Evolutionary conservation across 2,888 invertebrate genomes (phyloP), one percentile per base, ranked within the genome.

Genomic region (Lamproptera curius): DNA sequence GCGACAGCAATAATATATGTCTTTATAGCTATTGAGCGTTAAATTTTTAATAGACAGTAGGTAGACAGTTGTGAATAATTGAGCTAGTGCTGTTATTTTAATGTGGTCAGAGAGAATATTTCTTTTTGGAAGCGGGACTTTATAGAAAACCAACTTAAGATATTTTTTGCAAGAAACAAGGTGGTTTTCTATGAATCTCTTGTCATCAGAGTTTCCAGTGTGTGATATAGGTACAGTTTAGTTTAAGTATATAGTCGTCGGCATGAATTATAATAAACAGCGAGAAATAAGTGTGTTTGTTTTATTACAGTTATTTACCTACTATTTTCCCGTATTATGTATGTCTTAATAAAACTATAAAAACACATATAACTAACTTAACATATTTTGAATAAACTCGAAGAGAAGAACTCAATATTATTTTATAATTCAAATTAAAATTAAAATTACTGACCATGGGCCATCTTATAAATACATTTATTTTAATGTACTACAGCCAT

Each of bases 1-100:
- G 84, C 86, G 71, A 84, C 85, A 87, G 87, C 86, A 87, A 87
- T 87, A 87, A 86, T 84, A 83, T 83, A 85, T 87, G 86, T 87
- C 86, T 84, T 79, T 81, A 82, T 76, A 82, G 85, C 85, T 85
- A 86, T 80, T 77, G 85, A 81, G 85, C 82, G 84, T 85, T 84
- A 79, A 83, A 83, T 81, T 81, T 85, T 83, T 79, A 81, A 80
- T 82, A 83, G 81, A 76, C 70, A 67, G 73, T 85, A 84, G 81
- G 74, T 84, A 83, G 82, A 71, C 70, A 75, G 76, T 82, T 83
- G 79, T 82, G 81, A 77, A 76, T 80, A 81, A 74, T 67, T 72
- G 69, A 75, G 75, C 77, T 82, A 83, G 79, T 63, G 69, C 81
- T 82, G 83, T 85, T 86, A 75, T 80, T 79, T 82, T 77, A 66